Percentiles rank a stretch among this genome's conserved stretches.
Evolutionary conservation across 2,888 invertebrate genomes (phyloP).

Genomic region (Sphaerophoria taeniata): DNA sequence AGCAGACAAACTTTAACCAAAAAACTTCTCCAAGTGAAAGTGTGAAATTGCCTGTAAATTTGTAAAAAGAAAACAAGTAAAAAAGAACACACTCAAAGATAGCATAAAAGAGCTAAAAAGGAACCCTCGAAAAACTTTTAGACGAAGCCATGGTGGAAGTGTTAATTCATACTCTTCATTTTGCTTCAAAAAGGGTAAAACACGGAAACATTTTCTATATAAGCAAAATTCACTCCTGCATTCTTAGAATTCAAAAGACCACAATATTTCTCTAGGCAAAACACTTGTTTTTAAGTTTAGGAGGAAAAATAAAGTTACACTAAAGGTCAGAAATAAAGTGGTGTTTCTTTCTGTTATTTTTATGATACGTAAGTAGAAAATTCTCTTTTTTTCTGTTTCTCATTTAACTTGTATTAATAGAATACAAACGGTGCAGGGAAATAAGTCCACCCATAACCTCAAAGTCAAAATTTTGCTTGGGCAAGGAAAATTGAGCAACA

Average conservation of each 20-base stretch:
- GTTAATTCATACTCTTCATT: constrained; percentile 10
- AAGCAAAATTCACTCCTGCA: constrained; percentile 30
- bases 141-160: constrained; percentile 24
- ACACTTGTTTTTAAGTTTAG: constrained; percentile 21
- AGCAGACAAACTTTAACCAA: constrained; percentile 43
- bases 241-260: constrained; percentile 36
- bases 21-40: constrained; percentile 59
- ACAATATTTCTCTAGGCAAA: constrained; percentile 32
- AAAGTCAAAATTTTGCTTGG: no score
- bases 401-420: no score
- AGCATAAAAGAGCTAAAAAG: constrained; percentile 49
- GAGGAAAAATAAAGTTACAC: constrained; percentile 27
- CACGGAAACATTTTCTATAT: not conserved
- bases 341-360: not conserved
- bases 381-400: no score
- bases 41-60: constrained; percentile 69
- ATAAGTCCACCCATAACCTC: no score
- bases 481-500: no score
- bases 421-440: no score
- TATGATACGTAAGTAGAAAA: not conserved
- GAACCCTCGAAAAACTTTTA: constrained; percentile 40
- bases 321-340: constrained; percentile 17
- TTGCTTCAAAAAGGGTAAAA: not conserved
- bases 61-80: constrained; percentile 39
- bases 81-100: not conserved